Base-by-base conservation (phyloP, 2,888 invertebrate genomes). In the Phaedon cochleariae region DNA sequence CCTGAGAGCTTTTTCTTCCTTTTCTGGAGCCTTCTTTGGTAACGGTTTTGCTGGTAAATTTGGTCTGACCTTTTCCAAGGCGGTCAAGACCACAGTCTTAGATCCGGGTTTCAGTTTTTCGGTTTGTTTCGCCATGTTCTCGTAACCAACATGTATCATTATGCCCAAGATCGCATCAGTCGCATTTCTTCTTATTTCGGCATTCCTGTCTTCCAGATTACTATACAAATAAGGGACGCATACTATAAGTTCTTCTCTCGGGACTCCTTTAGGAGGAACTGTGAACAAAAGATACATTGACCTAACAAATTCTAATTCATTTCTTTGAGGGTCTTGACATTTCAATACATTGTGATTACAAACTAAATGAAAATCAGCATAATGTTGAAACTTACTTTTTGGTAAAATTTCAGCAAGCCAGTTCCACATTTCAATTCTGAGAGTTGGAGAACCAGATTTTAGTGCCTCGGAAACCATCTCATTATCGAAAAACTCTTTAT, bases 81-180 rank as follows among this genome's bases (percentile, higher is more conserved):
- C 89, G 0, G 91, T 90, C 80, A 90, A 86, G n/a, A 96, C 90
- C 4, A 90, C 91, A 1, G 88, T 87, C 75, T 92, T 92, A 0
- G 93, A 92, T 1, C 91, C 90, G 2, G 92, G 92, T 86, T 95
- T 94, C 4, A 95, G 81, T 80, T 93, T 94, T 68, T 92, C 91
- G 0, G 91, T 86, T 67, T 90, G 91, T 71, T 91, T 90, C 62
- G 87, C 85, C 92, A 95, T 93, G 9, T 86, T 76, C 57, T 93
- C 93, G 77, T 91, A 96, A 0, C 97, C 94, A 6, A 95, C 85
- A 80, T 97, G 97, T 70, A 96, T 90, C 97, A 97, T 97, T 75
- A 96, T 90, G 2, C 96, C 96, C 48, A 96, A 84, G 37, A 97
- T 90, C 46, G 95, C 94, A 79, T 97, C 97, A 60, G 92, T 91